Conservation (phyloP, 35 echinoderm and acorn worm species). For the Diadema setosum region DNA sequence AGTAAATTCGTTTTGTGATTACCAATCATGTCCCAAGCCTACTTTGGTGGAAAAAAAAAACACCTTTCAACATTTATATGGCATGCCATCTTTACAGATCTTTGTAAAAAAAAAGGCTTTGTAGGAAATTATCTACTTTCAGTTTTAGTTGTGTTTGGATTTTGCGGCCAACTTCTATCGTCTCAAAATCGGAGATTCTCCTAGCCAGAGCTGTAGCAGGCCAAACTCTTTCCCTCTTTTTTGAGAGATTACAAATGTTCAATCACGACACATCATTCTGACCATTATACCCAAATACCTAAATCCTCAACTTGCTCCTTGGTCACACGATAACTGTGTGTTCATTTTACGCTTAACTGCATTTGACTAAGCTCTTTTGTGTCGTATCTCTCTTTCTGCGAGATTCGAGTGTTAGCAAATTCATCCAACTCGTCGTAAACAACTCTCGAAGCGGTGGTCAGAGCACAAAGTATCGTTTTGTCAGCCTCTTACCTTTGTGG, state of each 20-base stretch:
- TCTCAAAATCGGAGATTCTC: conserved; percentile 19
- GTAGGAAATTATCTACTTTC: neutral
- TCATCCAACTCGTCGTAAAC: neutral
- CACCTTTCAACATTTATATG: neutral
- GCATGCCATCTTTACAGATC: neutral
- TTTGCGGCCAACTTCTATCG: neutral
- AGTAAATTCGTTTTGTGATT: conserved; percentile 1
- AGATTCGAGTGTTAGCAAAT: neutral
- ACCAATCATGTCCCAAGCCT: no score
- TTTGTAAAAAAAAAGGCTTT: neutral
- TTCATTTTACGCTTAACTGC: conserved; percentile 19
- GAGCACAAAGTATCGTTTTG: neutral
- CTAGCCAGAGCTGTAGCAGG: neutral
- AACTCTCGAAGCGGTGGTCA: neutral
- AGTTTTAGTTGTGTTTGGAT: neutral
- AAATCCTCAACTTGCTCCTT: neutral
- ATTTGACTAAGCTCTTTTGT: conserved; percentile 10
- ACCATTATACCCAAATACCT: neutral
- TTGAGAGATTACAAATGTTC: neutral
- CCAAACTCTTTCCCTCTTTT: no score
- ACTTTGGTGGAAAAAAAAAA: neutral
- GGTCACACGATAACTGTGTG: neutral
- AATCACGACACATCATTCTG: neutral
- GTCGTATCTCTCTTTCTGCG: neutral
- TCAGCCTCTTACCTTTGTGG: neutral